phyloP scores from a whole-genome alignment of 2,113 vertebrate species.

The Passer montanus region DNA sequence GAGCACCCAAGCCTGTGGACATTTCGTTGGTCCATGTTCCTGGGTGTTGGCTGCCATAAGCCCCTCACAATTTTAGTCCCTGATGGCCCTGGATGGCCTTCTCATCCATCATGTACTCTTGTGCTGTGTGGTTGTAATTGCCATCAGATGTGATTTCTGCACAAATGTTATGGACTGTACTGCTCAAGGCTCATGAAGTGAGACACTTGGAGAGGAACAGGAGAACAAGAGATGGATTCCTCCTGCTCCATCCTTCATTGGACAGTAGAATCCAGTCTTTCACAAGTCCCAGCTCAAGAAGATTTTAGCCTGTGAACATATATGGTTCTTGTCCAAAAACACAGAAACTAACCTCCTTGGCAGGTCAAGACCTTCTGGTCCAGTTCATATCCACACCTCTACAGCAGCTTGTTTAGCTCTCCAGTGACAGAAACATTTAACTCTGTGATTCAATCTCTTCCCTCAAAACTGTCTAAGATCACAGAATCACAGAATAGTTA shows the following conservation, averaged over 20 bases:
- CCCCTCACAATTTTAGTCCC: not conserved
- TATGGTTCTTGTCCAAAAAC: not conserved
- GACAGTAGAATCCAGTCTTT: not conserved
- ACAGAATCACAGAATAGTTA: not conserved
- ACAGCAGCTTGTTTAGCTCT: not conserved
- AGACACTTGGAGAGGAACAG: not conserved
- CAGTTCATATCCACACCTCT: not conserved
- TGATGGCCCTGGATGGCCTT: rapidly evolving
- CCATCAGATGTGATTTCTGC: not conserved
- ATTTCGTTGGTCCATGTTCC: rapidly evolving
- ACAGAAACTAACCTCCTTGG: not conserved
- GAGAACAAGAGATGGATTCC: not conserved
- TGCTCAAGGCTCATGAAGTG: rapidly evolving
- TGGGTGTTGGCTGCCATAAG: too few relatives aligned
- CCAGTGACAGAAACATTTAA: not conserved
- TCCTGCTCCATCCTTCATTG: not conserved
- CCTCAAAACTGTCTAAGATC: not conserved
- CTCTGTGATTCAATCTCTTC: not conserved
- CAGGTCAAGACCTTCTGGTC: not conserved
- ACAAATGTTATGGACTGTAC: not conserved
- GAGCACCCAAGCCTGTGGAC: too few relatives aligned
- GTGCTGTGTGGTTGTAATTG: not conserved
- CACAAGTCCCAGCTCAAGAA: not conserved
- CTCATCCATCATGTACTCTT: too few relatives aligned
- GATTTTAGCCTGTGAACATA: not conserved